Evolutionary conservation across 1,140 invertebrate genomes (phyloP), one percentile per base, ranked within the genome.

Genomic region (Drosophila mauritiana): DNA sequence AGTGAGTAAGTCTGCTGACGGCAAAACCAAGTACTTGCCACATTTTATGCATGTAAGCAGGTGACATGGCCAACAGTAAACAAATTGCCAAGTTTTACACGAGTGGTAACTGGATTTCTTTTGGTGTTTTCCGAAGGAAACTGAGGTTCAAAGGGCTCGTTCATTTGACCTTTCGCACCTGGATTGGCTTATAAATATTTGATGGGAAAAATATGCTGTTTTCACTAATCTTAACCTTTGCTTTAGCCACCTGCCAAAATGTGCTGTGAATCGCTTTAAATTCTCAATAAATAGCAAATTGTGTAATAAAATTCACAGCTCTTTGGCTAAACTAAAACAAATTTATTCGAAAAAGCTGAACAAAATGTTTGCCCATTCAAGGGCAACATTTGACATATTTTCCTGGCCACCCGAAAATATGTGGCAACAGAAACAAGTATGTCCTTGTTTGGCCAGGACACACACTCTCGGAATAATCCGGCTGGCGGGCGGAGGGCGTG

Each of bases 21-120:
- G n/a, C 27, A 34, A 34, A 34, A 12, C 48, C 48, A 51, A 51
- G 48, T 51, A 20, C 27, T 31, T 36, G 48, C 27, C 48, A 51
- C 48, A 34, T 12, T 51, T 36, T 51, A 36, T 36, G 48, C 48
- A 51, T 36, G 48, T 51, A 17, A 51, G 31, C 49, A 52, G 49
- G 31, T 52, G 49, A 20, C 49, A 52, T 15, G 15, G 11, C 15
- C 49, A 52, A 15, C 49, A 20, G 49, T 20, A 52, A 36, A 20
- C 49, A 52, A 52, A 52, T 52, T 52, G 49, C 49, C 31, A 52
- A 52, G 49, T 20, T 13, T 12, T 52, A 7, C 49, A 13, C 31
- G 27, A 51, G 48, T 34, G 25, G 6, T 25, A 31, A 34, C 25
- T 6, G 25, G n/a, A 51, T 31, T 51, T 48, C 3, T 20, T 48